Evolutionary conservation across 1,140 invertebrate genomes (phyloP), one percentile per base, ranked within the genome.

Genomic region (Drosophila lowei): DNA sequence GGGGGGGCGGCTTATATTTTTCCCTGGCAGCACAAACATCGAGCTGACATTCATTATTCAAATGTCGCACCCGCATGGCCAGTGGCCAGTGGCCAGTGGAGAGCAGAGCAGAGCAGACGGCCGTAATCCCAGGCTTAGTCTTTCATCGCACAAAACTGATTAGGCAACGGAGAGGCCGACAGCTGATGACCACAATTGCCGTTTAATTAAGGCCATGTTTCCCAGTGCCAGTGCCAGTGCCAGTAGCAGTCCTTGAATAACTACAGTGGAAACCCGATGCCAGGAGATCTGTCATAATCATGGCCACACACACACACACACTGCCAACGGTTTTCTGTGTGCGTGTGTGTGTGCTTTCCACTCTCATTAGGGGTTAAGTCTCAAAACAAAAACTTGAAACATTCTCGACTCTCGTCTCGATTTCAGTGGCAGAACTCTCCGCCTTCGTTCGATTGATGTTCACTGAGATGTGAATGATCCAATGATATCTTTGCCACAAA

Each of bases 1-100:
- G 23, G 28, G 34, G 18, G 18, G 18, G 18, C 18, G 18, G 18
- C 61, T 83, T 86, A 85, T 84, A 77, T 79, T 73, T 80, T 73
- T 73, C 49, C 25, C 53, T 53, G 34, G 41, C 55, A 54, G 47
- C 55, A 38, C 66, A 53, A 68, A 13, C 66, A 75, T 75, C 55
- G 55, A 75, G 61, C 64, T 79, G 79, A 75, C 61, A 66, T 72
- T 85, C 80, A 79, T 79, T 85, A 79, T 79, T 85, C 65, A 78
- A 77, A 81, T 72, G 72, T 70, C 65, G 63, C 57, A 71, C 49
- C 58, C 61, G 65, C 58, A 84, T 71, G 52, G 49, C 28, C 11
- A 49, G 5, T 11, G n/a, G 30, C 28, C 38, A 13, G 5, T 6
- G 25, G 56, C 13, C 25, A 38, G 46, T 7, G 44, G 4, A 25